Evolutionary conservation across 2,888 invertebrate genomes (phyloP).

Genomic region (Lamellibrachia satsuma): DNA sequence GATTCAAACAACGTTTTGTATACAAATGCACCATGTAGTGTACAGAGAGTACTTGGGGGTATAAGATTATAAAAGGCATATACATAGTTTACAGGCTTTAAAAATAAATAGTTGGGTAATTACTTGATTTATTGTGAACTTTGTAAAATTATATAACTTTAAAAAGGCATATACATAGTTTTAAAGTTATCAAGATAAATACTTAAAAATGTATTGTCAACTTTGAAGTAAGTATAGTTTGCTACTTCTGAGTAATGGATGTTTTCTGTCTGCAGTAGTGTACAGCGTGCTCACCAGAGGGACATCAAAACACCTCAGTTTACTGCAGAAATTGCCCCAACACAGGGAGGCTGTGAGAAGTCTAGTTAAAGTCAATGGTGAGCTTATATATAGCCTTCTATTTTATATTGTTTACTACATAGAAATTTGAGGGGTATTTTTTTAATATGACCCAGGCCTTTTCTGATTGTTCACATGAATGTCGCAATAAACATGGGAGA

Average conservation of each 20-base stretch:
- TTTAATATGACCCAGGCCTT: not conserved
- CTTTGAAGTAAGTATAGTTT: not conserved
- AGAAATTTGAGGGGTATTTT: not conserved
- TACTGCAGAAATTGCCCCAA: slow-evolving; percentile 48
- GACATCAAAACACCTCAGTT: slow-evolving; percentile 38
- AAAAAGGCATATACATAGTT: too few relatives aligned
- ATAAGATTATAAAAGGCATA: too few relatives aligned
- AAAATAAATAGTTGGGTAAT: too few relatives aligned
- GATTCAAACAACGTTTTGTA: not conserved
- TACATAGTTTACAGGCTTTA: too few relatives aligned
- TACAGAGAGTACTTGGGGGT: too few relatives aligned
- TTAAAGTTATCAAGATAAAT: too few relatives aligned
- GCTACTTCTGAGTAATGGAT: not conserved
- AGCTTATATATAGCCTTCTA: not conserved
- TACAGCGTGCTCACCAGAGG: slow-evolving; percentile 40
- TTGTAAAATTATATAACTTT: not conserved
- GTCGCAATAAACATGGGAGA: not conserved
- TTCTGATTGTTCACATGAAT: not conserved
- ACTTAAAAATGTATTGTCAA: too few relatives aligned
- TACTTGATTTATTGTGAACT: not conserved
- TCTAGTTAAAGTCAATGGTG: slow-evolving; percentile 46
- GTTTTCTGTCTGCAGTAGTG: slow-evolving; percentile 44
- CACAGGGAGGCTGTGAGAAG: slow-evolving; percentile 55
- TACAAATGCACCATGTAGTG: too few relatives aligned
- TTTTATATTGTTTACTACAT: not conserved